phyloP scores from a whole-genome alignment of 2,797 vertebrate genomes.

The Labroides dimidiatus region DNA sequence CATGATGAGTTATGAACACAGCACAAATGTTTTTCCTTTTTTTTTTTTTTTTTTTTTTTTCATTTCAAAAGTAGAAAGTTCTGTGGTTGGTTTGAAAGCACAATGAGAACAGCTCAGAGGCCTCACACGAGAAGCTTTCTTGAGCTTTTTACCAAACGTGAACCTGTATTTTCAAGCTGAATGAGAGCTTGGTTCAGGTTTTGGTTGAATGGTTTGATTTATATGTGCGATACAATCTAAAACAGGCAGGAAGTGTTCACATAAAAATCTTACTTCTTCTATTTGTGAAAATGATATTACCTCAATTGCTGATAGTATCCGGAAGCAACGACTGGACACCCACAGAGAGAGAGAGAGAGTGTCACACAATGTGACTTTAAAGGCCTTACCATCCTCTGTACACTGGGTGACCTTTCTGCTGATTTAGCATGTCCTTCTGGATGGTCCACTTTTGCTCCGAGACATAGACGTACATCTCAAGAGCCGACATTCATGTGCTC shows the following conservation, averaged over 20 bases:
- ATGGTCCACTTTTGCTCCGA: constrained; percentile 36
- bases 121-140: constrained; percentile 1
- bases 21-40: constrained; percentile 16
- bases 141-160: constrained; percentile 23
- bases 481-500: constrained; percentile 45
- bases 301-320: constrained; percentile 27
- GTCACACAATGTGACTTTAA: constrained; percentile 37
- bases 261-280: constrained; percentile 23
- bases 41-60: no score
- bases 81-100: constrained; percentile 19
- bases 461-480: constrained; percentile 55
- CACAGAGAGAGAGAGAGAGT: constrained; percentile 49
- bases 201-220: constrained; percentile 14
- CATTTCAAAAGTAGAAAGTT: not conserved
- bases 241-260: constrained; percentile 17
- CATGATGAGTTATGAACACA: not conserved
- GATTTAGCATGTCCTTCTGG: constrained; percentile 66
- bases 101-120: not conserved
- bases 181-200: constrained; percentile 15
- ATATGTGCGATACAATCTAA: constrained; percentile 15
- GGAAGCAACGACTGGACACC: constrained; percentile 38
- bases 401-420: constrained; percentile 61
- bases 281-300: constrained; percentile 45
- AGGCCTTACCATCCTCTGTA: constrained; percentile 29
- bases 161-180: constrained; percentile 18